These are phyloP conservation scores for Dilophus febrilis DNA, from an alignment of 2,888 invertebrate species.

Conservation along the genomic window DNA sequence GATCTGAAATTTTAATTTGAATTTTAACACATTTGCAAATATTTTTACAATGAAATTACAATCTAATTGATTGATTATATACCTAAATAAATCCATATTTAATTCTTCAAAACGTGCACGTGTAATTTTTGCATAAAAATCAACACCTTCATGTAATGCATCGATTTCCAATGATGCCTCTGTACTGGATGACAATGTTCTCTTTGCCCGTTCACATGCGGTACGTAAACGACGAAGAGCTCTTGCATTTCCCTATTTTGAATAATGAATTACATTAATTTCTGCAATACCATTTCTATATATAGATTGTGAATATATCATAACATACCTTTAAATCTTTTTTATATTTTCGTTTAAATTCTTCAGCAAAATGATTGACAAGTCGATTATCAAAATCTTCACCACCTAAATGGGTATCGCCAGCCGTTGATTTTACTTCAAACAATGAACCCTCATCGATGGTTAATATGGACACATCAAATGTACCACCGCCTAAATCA, in stretches of 20 bases:
- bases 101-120: slow-evolving; percentile 80
- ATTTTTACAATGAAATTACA: not conserved
- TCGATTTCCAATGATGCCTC: slow-evolving; percentile 77
- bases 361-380: slow-evolving; percentile 60
- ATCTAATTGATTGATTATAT: slow-evolving; percentile 12
- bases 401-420: slow-evolving; percentile 65
- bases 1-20: slow-evolving; percentile 32
- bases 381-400: slow-evolving; percentile 67
- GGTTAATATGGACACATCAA: slow-evolving; percentile 79
- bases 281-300: not conserved
- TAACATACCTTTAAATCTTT: slow-evolving; percentile 36
- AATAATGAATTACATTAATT: too few species aligned
- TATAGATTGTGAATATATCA: not conserved
- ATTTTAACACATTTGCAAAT: not conserved
- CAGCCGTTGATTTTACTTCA: slow-evolving; percentile 64
- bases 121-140: slow-evolving; percentile 76
- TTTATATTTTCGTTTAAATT: slow-evolving; percentile 59
- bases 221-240: slow-evolving; percentile 69
- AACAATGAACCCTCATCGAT: slow-evolving; percentile 75
- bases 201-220: slow-evolving; percentile 66
- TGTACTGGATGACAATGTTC: slow-evolving; percentile 58
- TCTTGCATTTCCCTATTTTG: slow-evolving; percentile 43
- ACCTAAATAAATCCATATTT: slow-evolving; percentile 59
- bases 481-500: slow-evolving; percentile 74
- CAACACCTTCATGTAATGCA: slow-evolving; percentile 73